Conservation (phyloP, 2,888 invertebrate genomes). For the Colostygia pectinataria region DNA sequence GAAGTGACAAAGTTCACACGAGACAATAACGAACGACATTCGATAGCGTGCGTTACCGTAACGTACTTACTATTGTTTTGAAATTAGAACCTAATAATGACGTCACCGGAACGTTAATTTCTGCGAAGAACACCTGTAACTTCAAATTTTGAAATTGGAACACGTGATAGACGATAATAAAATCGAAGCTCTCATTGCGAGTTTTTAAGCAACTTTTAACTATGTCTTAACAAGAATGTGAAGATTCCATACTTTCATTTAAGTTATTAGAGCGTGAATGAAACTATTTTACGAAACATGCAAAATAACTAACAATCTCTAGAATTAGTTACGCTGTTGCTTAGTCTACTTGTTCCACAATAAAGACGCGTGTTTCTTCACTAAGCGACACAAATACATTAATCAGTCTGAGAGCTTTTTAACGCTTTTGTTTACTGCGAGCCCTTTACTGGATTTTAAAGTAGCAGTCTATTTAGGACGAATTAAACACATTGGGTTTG, state of each 20-base stretch:
- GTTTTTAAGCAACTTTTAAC: conserved; percentile 14
- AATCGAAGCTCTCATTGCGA: conserved; percentile 24
- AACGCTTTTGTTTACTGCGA: conserved; percentile 27
- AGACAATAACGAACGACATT: conserved; percentile 64
- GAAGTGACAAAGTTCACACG: conserved; percentile 64
- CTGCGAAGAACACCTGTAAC: conserved; percentile 50
- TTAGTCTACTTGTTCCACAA: conserved; percentile 71
- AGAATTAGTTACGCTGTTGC: conserved; percentile 80
- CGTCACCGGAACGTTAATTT: conserved; percentile 68
- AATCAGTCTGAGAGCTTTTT: conserved; percentile 55
- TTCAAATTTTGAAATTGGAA: conserved; percentile 32
- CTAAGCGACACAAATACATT: conserved; percentile 68
- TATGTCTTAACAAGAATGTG: conserved; percentile 32
- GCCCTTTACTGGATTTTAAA: conserved; percentile 21
- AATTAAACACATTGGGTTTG: conserved; percentile 23
- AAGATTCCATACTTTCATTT: conserved; percentile 76
- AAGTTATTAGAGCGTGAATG: conserved; percentile 80
- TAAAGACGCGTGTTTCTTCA: conserved; percentile 73
- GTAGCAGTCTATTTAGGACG: conserved; percentile 8
- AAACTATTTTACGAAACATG: conserved; percentile 81
- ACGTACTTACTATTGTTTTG: conserved; percentile 58
- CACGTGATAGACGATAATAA: conserved; percentile 19
- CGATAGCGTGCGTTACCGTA: conserved; percentile 60
- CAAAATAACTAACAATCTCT: conserved; percentile 82
- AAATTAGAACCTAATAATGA: conserved; percentile 65